A percentile compares a stretch with the other conserved stretches of the same genome.
phyloP scores from a whole-genome alignment of 2,888 invertebrate species.

The Cheilosia impressa region DNA sequence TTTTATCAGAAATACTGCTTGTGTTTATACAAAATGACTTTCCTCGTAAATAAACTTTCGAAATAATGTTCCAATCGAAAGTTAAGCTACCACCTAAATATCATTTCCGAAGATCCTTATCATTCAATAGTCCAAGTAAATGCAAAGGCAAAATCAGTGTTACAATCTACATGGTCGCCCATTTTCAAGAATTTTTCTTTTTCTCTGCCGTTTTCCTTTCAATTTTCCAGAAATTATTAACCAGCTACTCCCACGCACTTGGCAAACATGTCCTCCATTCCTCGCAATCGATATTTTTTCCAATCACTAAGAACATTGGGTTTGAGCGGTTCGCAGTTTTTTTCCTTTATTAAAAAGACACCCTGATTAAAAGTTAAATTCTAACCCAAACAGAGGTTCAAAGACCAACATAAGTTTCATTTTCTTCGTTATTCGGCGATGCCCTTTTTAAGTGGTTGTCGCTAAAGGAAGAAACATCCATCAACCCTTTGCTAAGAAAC shows the following conservation, averaged over 20 bases:
- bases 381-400: conserved; percentile 17
- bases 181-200: background rate
- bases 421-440: conserved; percentile 1
- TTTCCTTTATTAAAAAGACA: conserved; percentile 15
- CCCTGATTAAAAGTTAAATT: conserved; percentile 43
- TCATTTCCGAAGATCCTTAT: no score
- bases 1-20: no score
- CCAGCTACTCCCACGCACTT: background rate
- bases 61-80: no score
- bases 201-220: background rate
- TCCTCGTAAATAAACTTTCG: no score
- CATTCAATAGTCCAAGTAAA: no score
- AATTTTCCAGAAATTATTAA: background rate
- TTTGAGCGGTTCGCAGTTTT: background rate
- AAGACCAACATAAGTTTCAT: conserved; percentile 15
- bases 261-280: background rate
- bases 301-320: background rate
- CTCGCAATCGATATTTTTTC: conserved; percentile 14
- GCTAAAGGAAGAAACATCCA: no score
- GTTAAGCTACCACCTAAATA: no score
- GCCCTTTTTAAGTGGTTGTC: conserved; percentile 5
- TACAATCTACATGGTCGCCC: no score
- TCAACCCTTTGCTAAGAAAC: background rate
- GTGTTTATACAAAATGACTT: no score
- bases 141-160: no score